phyloP scores from a whole-genome alignment of 1,140 invertebrate genomes.

The Eumeta japonica region DNA sequence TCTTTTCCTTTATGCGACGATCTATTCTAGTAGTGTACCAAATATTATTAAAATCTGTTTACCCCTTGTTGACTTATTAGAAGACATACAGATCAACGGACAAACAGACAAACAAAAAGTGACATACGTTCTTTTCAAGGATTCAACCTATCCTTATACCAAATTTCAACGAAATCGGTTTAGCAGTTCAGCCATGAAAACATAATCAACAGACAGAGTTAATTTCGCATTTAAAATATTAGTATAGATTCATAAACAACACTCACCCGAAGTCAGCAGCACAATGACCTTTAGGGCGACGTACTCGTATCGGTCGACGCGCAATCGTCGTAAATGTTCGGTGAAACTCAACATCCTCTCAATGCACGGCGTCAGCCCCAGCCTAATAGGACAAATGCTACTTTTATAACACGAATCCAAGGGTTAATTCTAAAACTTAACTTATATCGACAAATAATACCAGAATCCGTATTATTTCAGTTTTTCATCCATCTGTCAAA shows the following conservation, averaged over 20 bases:
- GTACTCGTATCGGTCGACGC: conserved; percentile 96
- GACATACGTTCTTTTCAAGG: too few species aligned
- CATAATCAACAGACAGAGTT: neutral
- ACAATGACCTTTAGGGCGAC: conserved; percentile 95
- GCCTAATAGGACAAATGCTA: conserved; percentile 20
- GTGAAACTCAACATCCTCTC: conserved; percentile 93
- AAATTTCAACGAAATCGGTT: too few species aligned
- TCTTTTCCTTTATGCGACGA: too few species aligned
- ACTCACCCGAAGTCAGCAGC: conserved; percentile 84
- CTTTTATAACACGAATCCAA: neutral
- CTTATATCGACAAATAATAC: conserved; percentile 1
- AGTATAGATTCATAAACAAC: neutral
- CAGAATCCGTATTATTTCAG: neutral
- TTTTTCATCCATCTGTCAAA: too few species aligned
- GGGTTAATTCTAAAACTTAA: neutral
- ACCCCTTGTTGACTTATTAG: too few species aligned
- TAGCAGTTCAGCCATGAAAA: too few species aligned
- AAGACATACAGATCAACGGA: neutral
- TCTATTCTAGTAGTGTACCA: too few species aligned
- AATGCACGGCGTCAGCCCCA: conserved; percentile 74
- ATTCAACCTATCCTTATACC: too few species aligned
- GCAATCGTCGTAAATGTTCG: conserved; percentile 82
- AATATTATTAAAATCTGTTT: too few species aligned
- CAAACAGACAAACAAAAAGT: neutral
- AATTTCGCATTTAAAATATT: neutral